These are phyloP conservation scores for Oncorhynchus masou DNA, from an alignment of 2,113 vertebrate genomes.

Conservation along the genomic window DNA sequence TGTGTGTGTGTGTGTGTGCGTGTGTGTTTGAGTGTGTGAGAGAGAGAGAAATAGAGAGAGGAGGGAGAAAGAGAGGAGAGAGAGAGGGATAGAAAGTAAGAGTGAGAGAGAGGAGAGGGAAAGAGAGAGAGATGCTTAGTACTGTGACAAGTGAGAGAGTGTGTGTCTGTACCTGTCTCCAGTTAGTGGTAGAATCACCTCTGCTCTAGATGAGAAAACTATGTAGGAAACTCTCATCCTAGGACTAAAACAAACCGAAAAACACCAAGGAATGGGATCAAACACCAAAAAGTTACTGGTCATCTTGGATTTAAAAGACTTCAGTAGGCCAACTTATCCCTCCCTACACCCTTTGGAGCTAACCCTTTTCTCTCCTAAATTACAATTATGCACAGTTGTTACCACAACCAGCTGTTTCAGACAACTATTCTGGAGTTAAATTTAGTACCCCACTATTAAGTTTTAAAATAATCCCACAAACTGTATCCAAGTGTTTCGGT, in stretches of 20 bases:
- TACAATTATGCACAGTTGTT: neutral
- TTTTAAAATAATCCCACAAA: constrained; percentile 55
- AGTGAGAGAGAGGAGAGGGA: too few species aligned
- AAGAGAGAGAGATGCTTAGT: neutral
- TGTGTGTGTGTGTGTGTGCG: neutral
- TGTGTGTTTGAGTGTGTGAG: too few species aligned
- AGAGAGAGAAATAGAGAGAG: too few species aligned
- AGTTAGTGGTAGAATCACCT: constrained; percentile 84
- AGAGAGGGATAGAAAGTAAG: too few species aligned
- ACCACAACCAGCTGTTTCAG: neutral
- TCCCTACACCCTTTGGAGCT: neutral
- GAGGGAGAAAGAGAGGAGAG: too few species aligned
- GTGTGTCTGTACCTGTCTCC: constrained; percentile 83
- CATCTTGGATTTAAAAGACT: neutral
- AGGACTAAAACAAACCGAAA: constrained; percentile 75
- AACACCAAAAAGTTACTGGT: constrained; percentile 2
- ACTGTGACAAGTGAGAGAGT: too few species aligned
- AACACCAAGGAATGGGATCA: neutral
- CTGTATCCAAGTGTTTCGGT: constrained; percentile 28
- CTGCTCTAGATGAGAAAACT: constrained; percentile 86
- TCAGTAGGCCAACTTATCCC: neutral
- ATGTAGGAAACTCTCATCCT: constrained; percentile 94
- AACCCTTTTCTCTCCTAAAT: neutral
- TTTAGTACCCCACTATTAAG: constrained; percentile 63
- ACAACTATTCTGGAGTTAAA: constrained; percentile 31